A percentile compares a stretch with the other conserved stretches of the same genome.
Evolutionary conservation across 2,888 invertebrate species (phyloP).

Genomic region (Lingula anatina): DNA sequence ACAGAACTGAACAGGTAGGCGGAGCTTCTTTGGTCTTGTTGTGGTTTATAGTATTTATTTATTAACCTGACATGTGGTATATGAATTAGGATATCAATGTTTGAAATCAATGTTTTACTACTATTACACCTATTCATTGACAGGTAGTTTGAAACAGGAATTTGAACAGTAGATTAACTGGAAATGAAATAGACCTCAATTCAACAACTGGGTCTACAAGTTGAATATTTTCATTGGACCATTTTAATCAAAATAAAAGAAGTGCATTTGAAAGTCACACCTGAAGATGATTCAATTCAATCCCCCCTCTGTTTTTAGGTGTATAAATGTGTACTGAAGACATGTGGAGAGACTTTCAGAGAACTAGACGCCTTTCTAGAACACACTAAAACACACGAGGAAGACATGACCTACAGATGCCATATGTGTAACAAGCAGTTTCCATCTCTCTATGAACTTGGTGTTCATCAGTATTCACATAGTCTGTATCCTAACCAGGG

Average conservation of each 20-base stretch:
- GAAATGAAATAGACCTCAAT: no score
- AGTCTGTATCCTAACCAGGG: conserved; percentile 51
- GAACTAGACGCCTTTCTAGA: conserved; percentile 62
- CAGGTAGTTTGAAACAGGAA: no score
- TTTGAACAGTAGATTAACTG: no score
- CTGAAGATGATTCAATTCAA: not conserved
- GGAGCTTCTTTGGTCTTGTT: not conserved
- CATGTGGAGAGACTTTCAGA: conserved; percentile 61
- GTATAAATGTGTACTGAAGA: conserved; percentile 65
- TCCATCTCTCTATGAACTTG: conserved; percentile 60
- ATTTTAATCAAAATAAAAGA: not conserved
- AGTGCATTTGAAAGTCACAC: not conserved
- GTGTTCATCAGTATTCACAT: conserved; percentile 63
- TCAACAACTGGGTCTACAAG: no score
- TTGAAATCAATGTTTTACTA: no score
- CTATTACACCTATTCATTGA: no score
- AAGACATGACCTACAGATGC: conserved; percentile 61
- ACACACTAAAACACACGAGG: conserved; percentile 58
- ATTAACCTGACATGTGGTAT: no score
- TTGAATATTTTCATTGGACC: no score
- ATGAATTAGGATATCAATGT: no score
- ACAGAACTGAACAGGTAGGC: conserved; percentile 55
- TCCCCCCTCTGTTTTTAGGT: conserved; percentile 39
- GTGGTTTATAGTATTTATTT: no score
- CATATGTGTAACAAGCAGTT: conserved; percentile 62